Base-by-base conservation (phyloP, 1,140 invertebrate genomes). In the Drosophila punjabiensis region DNA sequence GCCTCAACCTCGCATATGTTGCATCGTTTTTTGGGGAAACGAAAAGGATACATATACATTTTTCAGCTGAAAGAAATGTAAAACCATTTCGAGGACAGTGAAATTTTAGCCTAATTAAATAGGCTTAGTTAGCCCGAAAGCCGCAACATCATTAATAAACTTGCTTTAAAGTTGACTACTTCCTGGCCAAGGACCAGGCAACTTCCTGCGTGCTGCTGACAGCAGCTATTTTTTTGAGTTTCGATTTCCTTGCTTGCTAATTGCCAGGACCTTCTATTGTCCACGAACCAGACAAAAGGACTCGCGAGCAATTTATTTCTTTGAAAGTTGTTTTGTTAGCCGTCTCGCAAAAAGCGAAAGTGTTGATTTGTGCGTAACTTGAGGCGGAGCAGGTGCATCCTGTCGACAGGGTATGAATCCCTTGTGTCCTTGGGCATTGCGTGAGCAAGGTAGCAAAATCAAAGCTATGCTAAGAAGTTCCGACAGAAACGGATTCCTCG, bases 361-460 rank as follows among this genome's bases (percentile, higher is more conserved):
- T 89, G 85, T 85, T 89, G 81, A 89, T 90, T 90, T 90, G 78
- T 81, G 68, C 78, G 79, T 82, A 85, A 67, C 60, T 69, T 61
- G 60, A 69, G 55, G 67, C 61, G 56, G 50, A 88, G 70, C 85
- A 89, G 85, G 85, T 89, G 85, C 75, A 79, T 89, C 85, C 85
- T 89, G 85, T 48, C 61, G 45, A 47, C 43, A n/a, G 33, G 30
- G 4, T 11, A n/a, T 4, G 33, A 28, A 56, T 79, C 73, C 74
- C 61, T 48, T 9, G 62, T 20, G 65, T 59, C 76, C 67, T 69
- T 75, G 37, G 62, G 41, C 37, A 59, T 52, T 66, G 24, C 52
- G 69, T 60, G 39, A 79, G 37, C 43, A 16, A 43, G 48, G 28
- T 9, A 53, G 50, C 2, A 16, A 32, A 37, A 62, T 60, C 70